These are phyloP conservation scores for Lichenostomus cassidix DNA, from an alignment of 2,113 vertebrate species.

Conservation along the genomic window DNA sequence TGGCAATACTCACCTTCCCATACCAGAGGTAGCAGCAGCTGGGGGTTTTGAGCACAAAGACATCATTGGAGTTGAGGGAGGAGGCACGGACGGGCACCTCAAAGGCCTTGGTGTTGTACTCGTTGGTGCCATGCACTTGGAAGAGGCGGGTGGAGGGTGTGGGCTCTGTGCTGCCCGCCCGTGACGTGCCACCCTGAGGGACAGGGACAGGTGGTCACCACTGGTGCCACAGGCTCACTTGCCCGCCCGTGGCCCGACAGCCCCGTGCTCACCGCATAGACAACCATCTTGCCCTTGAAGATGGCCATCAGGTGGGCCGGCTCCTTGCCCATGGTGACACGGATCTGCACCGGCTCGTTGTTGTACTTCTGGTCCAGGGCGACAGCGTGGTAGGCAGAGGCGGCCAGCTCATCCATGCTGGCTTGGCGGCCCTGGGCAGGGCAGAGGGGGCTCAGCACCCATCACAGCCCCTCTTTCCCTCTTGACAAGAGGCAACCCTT, in stretches of 20 bases:
- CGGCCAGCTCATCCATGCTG: constrained; percentile 78
- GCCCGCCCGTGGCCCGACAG: fast-evolving
- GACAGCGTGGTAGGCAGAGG: constrained; percentile 82
- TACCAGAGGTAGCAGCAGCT: constrained; percentile 87
- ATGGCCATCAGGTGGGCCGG: constrained; percentile 86
- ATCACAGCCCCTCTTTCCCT: neutral
- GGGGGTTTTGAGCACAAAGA: constrained; percentile 84
- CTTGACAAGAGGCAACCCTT: neutral
- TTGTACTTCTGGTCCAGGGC: constrained; percentile 83
- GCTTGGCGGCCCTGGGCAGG: constrained; percentile 80
- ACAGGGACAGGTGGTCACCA: neutral
- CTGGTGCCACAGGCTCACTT: fast-evolving
- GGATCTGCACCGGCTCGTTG: constrained; percentile 82
- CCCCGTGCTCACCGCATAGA: constrained; percentile 75
- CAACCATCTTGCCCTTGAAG: constrained; percentile 86
- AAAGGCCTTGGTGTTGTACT: constrained; percentile 84
- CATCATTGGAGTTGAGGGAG: constrained; percentile 87
- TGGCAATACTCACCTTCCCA: constrained; percentile 75
- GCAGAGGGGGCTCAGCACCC: neutral
- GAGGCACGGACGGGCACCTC: constrained; percentile 74
- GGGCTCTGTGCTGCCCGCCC: constrained; percentile 1
- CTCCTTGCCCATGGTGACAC: constrained; percentile 89
- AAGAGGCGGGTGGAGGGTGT: constrained; percentile 75
- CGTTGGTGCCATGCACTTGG: constrained; percentile 79
- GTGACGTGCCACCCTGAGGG: constrained; percentile 79